A percentile compares a stretch with the other conserved stretches of the same genome.
These are phyloP conservation scores for Pitangus sulphuratus DNA, from an alignment of 2,797 vertebrate species.

Conservation along the genomic window DNA sequence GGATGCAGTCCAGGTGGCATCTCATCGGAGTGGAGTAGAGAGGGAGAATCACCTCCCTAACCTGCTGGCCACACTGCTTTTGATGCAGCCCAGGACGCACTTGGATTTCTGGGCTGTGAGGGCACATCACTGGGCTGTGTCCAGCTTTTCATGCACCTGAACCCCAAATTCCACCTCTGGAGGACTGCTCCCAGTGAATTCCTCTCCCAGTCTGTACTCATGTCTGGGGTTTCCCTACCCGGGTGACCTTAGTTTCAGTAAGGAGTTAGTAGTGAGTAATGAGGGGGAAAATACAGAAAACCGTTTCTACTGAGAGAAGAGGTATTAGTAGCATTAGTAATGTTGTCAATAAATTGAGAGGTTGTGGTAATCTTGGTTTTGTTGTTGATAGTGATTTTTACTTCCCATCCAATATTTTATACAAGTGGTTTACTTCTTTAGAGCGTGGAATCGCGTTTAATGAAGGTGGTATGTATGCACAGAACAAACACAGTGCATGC, in stretches of 20 bases:
- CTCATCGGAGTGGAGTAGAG: rapidly evolving
- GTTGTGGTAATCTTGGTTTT: not conserved
- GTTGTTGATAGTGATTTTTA: not conserved
- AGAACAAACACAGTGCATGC: not conserved
- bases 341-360: not conserved
- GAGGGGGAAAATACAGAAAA: not conserved
- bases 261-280: not conserved
- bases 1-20: not conserved
- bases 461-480: not conserved
- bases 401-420: not conserved
- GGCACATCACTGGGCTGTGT: not conserved
- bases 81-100: not conserved
- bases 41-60: not conserved
- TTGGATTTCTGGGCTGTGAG: not conserved
- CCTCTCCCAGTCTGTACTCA: not conserved
- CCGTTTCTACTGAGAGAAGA: not conserved
- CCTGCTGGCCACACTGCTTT: rapidly evolving
- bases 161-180: not conserved
- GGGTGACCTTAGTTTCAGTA: not conserved
- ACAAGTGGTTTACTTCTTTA: not conserved
- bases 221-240: not conserved
- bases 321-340: not conserved
- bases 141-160: not conserved
- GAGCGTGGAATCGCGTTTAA: not conserved
- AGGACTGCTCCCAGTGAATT: not conserved